Evolutionary conservation across 2,888 invertebrate species (phyloP), one percentile per base, ranked within the genome.

Genomic region (Drosophila yooni): DNA sequence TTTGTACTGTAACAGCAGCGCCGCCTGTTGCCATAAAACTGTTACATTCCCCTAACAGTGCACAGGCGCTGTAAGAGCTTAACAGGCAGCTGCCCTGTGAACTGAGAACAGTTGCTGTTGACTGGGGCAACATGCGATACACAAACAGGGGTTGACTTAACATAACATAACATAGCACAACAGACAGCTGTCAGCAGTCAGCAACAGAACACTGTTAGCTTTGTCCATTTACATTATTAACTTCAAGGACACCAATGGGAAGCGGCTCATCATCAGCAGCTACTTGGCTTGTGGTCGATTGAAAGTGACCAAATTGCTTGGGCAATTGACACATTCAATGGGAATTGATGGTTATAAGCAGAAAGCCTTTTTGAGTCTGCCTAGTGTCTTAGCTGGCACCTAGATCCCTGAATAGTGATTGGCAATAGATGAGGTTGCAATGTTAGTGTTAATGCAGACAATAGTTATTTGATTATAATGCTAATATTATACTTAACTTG

Each of bases 51-150:
- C 65, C 73, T n/a, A 57, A 51, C 66, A 70, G 46, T 4, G 2
- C 7, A 1, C 51, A n/a, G 13, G 10, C 13, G 10, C 52, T 62
- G 71, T 57, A 25, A 57, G 10, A 0, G 13, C 5, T 4, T 58
- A 70, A 54, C 81, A 64, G 43, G 5, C 46, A 25, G 3, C 27
- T 18, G 54, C 80, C 71, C 76, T 69, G 38, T 34, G 33, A 52
- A 51, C 31, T 87, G 78, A 62, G 84, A 81, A 87, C 84, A 87
- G 85, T 76, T 52, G 13, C 69, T 70, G 58, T 36, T 31, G 40
- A 29, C 15, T n/a, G 25, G n/a, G n/a, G 10, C 31, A 70, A 57
- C 18, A 27, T 74, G 15, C 50, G 34, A 64, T 74, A 77, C 74
- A 77, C 78, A 77, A 52, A 43, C 27, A 63, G 48, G 68, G 80